Evolutionary conservation across 2,113 vertebrate species (phyloP).

Genomic region (Henicopernis longicauda): DNA sequence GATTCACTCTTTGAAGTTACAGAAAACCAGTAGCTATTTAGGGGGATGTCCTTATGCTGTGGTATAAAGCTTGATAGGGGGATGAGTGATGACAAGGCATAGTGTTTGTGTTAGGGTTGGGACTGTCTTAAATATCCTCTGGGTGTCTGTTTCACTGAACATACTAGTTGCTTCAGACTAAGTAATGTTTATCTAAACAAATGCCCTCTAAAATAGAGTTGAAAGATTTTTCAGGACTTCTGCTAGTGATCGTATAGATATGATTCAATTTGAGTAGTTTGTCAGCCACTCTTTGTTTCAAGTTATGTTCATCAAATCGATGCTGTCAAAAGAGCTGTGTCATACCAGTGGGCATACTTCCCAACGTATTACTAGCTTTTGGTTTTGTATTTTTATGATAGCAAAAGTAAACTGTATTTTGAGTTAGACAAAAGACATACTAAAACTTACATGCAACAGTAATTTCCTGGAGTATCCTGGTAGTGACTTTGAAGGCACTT

Average conservation of each 20-base stretch:
- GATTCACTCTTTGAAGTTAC: not conserved
- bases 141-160: not conserved
- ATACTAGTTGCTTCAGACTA: not conserved
- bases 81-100: not conserved
- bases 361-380: not conserved
- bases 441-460: not conserved
- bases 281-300: not conserved
- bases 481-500: not conserved
- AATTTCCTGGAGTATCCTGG: not conserved
- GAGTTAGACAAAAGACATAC: not conserved
- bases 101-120: not conserved
- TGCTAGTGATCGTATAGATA: not conserved
- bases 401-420: not conserved
- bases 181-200: not conserved
- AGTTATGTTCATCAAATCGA: not conserved
- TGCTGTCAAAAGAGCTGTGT: slow-evolving; percentile 6
- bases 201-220: not conserved
- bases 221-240: not conserved
- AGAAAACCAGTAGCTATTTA: not conserved
- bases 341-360: not conserved
- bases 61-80: not conserved
- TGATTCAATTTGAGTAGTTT: not conserved
- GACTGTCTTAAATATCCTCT: not conserved
- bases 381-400: not conserved
- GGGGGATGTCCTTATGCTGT: not conserved